Evolutionary conservation across 2,888 invertebrate species (phyloP).

Genomic region (Synergus laeviventris): DNA sequence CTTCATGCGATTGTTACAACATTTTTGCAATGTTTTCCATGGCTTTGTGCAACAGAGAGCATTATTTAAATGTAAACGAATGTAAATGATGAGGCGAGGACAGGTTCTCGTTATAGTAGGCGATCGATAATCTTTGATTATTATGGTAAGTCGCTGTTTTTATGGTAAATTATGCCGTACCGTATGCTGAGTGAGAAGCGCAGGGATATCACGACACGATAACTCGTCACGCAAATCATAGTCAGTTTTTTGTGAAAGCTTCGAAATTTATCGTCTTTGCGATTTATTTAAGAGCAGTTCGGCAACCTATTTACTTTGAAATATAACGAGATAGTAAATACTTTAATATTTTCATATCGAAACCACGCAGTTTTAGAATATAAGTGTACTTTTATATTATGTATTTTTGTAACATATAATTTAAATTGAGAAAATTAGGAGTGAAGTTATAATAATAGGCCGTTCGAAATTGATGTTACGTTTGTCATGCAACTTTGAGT

Average conservation of each 20-base stretch:
- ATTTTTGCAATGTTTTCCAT: not conserved
- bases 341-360: not conserved
- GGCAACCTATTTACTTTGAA: not conserved
- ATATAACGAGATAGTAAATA: not conserved
- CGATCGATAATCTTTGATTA: slow-evolving; percentile 35
- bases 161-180: slow-evolving; percentile 25
- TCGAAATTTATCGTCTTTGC: not conserved
- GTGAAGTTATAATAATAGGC: too few species aligned
- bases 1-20: slow-evolving; percentile 2
- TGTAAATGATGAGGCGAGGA: slow-evolving; percentile 33
- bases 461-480: not conserved
- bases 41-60: slow-evolving; percentile 27
- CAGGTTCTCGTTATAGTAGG: slow-evolving; percentile 24
- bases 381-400: too few species aligned
- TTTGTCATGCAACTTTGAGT: not conserved
- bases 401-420: too few species aligned
- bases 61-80: slow-evolving; percentile 35
- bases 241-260: not conserved
- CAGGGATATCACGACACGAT: slow-evolving; percentile 12
- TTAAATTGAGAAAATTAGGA: too few species aligned
- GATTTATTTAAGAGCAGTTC: not conserved
- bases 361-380: too few species aligned
- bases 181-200: not conserved
- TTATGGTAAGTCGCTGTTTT: slow-evolving; percentile 38
- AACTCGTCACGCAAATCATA: slow-evolving; percentile 23